Percentiles rank a stretch among this genome's conserved stretches.
phyloP scores from a whole-genome alignment of 1,140 invertebrate genomes.

The Drosophila littoralis region DNA sequence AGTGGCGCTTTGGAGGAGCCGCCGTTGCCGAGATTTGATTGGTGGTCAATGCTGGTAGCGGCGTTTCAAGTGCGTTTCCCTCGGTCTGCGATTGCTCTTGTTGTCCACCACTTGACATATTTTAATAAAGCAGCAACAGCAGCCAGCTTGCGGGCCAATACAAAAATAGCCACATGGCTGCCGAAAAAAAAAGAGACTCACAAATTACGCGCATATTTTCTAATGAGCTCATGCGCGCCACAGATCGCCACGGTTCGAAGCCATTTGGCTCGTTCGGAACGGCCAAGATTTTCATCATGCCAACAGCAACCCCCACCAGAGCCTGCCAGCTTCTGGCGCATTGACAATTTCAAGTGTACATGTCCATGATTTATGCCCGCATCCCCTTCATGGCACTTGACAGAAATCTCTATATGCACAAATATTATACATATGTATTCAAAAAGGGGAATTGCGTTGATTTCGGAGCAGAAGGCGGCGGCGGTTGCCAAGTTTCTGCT shows the following conservation, averaged over 20 bases:
- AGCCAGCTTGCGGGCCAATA: slow-evolving; percentile 20
- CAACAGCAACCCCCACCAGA: not conserved
- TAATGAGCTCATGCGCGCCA: slow-evolving; percentile 77
- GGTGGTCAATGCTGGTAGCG: slow-evolving; percentile 71
- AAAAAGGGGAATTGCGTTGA: slow-evolving; percentile 1
- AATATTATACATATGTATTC: not conserved
- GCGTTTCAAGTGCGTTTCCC: slow-evolving; percentile 62
- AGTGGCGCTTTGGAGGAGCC: slow-evolving; percentile 60
- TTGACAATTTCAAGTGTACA: slow-evolving; percentile 37
- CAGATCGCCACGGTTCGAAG: slow-evolving; percentile 70
- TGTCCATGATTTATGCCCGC: slow-evolving; percentile 30
- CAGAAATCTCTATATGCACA: slow-evolving; percentile 3
- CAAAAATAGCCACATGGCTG: slow-evolving; percentile 50
- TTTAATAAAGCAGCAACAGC: slow-evolving; percentile 52
- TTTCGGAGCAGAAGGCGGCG: slow-evolving; percentile 30
- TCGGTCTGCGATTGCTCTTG: slow-evolving; percentile 3
- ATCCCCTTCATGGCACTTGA: slow-evolving; percentile 5
- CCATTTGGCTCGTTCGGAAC: slow-evolving; percentile 53
- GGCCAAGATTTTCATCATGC: slow-evolving; percentile 12
- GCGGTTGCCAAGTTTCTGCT: slow-evolving; percentile 59
- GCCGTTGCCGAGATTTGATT: slow-evolving; percentile 65
- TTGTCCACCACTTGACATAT: slow-evolving; percentile 73
- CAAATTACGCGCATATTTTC: slow-evolving; percentile 82
- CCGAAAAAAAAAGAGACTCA: slow-evolving; percentile 44
- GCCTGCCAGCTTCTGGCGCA: not conserved